A percentile compares a stretch with the other conserved stretches of the same genome.
Evolutionary conservation across 2,113 vertebrate genomes (phyloP).

Genomic region (Pachycephala philippinensis): DNA sequence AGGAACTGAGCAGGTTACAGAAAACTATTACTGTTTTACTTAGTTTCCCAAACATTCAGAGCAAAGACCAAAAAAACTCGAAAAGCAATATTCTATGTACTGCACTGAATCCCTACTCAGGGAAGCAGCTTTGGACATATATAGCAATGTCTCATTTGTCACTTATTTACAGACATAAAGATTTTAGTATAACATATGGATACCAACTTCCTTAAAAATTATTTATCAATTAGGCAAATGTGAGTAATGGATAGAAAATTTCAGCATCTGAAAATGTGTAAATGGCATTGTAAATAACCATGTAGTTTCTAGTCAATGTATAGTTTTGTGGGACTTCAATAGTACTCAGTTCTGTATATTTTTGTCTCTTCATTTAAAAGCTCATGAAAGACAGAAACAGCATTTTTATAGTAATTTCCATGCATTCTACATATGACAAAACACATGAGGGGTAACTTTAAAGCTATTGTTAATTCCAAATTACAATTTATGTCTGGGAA

Average conservation of each 20-base stretch:
- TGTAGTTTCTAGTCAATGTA: neutral
- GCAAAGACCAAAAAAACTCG: neutral
- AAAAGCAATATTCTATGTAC: neutral
- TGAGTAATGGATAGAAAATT: neutral
- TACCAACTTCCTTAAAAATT: slow-evolving; percentile 44
- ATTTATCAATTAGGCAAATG: slow-evolving; percentile 36
- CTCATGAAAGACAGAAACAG: neutral
- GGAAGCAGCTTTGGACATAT: neutral
- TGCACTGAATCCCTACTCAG: neutral
- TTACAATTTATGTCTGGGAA: neutral
- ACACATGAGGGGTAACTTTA: neutral
- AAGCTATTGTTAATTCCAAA: neutral
- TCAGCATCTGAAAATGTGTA: neutral
- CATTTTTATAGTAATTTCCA: neutral
- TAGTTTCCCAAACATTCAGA: neutral
- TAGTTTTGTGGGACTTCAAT: neutral
- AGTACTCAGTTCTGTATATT: neutral
- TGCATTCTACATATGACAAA: neutral
- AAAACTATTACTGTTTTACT: neutral
- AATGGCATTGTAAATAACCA: neutral
- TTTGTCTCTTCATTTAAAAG: neutral
- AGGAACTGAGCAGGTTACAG: neutral
- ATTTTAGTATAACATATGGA: neutral
- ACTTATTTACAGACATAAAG: slow-evolving; percentile 7
- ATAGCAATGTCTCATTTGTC: slow-evolving; percentile 42